phyloP scores from a whole-genome alignment of 2,888 invertebrate genomes.

The Chelonus formosanus region DNA sequence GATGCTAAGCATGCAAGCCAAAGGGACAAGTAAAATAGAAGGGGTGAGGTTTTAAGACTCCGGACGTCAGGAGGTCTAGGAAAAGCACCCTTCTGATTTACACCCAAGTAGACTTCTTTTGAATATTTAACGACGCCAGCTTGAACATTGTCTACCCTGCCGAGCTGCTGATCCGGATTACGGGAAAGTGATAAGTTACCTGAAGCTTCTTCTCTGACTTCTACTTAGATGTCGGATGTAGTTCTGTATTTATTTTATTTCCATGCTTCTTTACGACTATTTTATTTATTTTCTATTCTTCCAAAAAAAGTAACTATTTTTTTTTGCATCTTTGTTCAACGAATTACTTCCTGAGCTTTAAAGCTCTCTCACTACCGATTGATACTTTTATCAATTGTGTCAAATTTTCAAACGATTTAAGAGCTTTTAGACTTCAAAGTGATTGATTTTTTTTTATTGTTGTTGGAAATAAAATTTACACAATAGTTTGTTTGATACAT shows the following conservation, averaged over 20 bases:
- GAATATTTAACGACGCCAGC: slow-evolving; percentile 55
- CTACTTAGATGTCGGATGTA: background rate
- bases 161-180: slow-evolving; percentile 54
- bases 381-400: no score
- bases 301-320: background rate
- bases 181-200: slow-evolving; percentile 57
- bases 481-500: no score
- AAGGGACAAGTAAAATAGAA: no score
- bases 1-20: no score
- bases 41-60: no score
- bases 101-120: slow-evolving; percentile 50
- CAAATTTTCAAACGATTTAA: no score
- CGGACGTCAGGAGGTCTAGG: no score
- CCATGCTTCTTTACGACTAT: background rate
- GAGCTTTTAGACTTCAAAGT: no score
- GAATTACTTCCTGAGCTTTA: no score
- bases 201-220: slow-evolving; percentile 4
- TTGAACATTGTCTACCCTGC: background rate
- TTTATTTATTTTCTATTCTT: slow-evolving; percentile 7
- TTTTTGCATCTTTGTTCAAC: slow-evolving; percentile 22
- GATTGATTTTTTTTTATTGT: no score
- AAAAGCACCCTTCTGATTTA: slow-evolving; percentile 47
- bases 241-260: background rate
- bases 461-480: no score
- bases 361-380: no score